Percentiles rank a stretch among this genome's conserved stretches.
Evolutionary conservation across 1,140 invertebrate genomes (phyloP).

Genomic region (Lordiphosa clarofinis): DNA sequence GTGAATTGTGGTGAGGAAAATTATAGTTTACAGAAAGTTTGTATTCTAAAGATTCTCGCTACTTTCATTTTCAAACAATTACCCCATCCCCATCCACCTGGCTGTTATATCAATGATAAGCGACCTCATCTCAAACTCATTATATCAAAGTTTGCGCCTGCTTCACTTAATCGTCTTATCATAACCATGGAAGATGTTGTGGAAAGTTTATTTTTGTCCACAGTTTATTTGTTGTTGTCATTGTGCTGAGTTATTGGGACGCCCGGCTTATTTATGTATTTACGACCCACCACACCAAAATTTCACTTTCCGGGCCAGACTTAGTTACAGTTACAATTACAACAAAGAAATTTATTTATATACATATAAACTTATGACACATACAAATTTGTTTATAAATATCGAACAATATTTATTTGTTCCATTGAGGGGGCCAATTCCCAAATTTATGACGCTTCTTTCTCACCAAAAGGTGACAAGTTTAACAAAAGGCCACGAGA

Average conservation of each 20-base stretch:
- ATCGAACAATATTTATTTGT: constrained; percentile 51
- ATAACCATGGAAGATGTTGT: not conserved
- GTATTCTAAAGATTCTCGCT: too few relatives aligned
- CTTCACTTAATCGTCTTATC: constrained; percentile 37
- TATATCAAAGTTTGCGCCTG: constrained; percentile 7
- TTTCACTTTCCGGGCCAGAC: constrained; percentile 57
- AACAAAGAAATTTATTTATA: constrained; percentile 2
- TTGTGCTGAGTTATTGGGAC: constrained; percentile 60
- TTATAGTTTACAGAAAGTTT: too few relatives aligned
- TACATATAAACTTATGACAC: constrained; percentile 19
- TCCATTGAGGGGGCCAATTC: constrained; percentile 18
- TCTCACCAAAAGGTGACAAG: constrained; percentile 49
- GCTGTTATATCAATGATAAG: constrained; percentile 35
- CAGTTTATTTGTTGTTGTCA: too few relatives aligned
- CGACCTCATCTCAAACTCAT: too few relatives aligned
- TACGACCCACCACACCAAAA: constrained; percentile 39
- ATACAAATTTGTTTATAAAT: constrained; percentile 54
- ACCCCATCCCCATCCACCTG: not conserved
- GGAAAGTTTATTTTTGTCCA: too few relatives aligned
- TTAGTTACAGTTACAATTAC: constrained; percentile 32
- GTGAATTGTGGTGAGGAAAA: too few relatives aligned
- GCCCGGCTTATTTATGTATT: constrained; percentile 49
- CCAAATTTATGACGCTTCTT: constrained; percentile 44
- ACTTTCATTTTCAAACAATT: not conserved
- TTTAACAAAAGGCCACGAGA: constrained; percentile 47